Conservation (phyloP, 2,797 vertebrate species). For the Anguilla megastoma region DNA sequence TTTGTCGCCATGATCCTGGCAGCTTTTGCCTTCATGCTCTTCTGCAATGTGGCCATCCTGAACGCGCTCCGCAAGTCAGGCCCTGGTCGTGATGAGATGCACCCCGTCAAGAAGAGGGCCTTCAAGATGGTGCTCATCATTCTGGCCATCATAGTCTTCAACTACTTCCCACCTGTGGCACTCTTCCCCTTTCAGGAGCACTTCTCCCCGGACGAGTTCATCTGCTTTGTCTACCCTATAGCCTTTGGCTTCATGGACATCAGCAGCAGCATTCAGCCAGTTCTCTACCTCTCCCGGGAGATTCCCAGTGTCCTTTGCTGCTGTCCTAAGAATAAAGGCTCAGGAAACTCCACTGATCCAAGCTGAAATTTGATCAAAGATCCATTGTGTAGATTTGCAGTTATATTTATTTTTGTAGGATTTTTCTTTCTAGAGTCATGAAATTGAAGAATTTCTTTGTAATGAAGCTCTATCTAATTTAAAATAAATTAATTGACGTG, state of each 20-base stretch:
- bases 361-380: not conserved
- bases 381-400: not conserved
- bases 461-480: not conserved
- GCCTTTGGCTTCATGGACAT: constrained; percentile 76
- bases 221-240: constrained; percentile 68
- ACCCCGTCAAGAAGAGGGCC: constrained; percentile 76
- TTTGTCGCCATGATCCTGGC: constrained; percentile 69
- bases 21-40: constrained; percentile 70
- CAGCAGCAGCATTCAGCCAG: constrained; percentile 76
- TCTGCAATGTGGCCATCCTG: constrained; percentile 72
- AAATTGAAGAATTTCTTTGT: not conserved
- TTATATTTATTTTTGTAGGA: not conserved
- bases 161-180: constrained; percentile 73
- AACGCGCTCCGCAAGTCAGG: constrained; percentile 60
- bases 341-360: too few species aligned
- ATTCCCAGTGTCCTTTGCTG: constrained; percentile 41
- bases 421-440: not conserved
- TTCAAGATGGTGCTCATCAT: constrained; percentile 78
- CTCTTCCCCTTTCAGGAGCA: constrained; percentile 71
- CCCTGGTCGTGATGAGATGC: constrained; percentile 68
- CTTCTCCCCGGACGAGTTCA: constrained; percentile 63
- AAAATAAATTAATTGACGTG: not conserved
- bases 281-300: constrained; percentile 71
- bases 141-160: constrained; percentile 73
- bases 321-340: constrained; percentile 38